Evolutionary conservation across 2,888 invertebrate genomes (phyloP).

Genomic region (Rhagonycha fulva): DNA sequence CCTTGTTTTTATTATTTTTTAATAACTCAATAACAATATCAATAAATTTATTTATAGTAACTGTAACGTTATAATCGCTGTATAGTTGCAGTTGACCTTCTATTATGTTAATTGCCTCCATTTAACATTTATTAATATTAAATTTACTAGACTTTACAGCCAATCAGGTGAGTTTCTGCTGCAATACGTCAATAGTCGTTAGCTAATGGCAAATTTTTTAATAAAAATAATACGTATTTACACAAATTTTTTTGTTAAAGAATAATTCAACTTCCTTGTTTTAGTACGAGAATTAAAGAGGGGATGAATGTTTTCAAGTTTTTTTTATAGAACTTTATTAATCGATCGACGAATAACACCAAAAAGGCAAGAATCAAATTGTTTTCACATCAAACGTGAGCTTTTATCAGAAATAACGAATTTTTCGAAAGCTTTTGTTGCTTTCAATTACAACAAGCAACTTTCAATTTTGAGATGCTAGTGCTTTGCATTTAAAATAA

Average conservation of each 20-base stretch:
- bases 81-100: too few relatives aligned
- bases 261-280: neutral
- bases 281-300: neutral
- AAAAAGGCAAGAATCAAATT: neutral
- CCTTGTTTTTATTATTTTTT: too few relatives aligned
- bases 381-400: neutral
- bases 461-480: neutral
- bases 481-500: neutral
- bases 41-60: too few relatives aligned
- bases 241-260: neutral
- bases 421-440: constrained; percentile 1
- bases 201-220: too few relatives aligned
- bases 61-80: too few relatives aligned
- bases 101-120: too few relatives aligned
- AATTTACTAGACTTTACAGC: too few relatives aligned
- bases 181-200: too few relatives aligned
- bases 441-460: neutral
- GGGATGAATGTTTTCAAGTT: neutral
- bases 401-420: neutral
- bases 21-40: too few relatives aligned
- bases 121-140: too few relatives aligned
- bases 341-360: neutral
- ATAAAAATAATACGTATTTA: too few relatives aligned
- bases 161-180: too few relatives aligned
- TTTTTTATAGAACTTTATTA: neutral